Percentiles rank a stretch among this genome's conserved stretches.
Conservation (phyloP, 2,797 vertebrate species). For the Rhincodon typus region DNA sequence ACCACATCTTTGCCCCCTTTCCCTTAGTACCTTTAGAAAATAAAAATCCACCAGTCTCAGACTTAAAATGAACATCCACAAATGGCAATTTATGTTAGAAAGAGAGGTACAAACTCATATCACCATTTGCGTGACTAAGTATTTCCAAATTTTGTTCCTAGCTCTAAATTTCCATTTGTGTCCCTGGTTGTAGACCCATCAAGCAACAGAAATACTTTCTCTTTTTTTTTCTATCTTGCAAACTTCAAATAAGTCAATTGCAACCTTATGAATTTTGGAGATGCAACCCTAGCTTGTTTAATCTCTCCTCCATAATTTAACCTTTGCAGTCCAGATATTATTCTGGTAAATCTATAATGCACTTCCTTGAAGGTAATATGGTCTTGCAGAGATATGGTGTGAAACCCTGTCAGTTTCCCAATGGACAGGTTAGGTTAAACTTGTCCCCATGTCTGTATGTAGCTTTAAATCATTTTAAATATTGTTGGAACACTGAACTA, state of each 20-base stretch:
- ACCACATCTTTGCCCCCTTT: no score
- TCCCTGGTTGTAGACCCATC: no score
- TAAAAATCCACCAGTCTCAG: background rate
- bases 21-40: no score
- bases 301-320: background rate
- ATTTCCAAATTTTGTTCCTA: background rate
- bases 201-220: background rate
- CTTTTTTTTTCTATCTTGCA: background rate
- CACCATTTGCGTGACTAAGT: no score
- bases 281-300: background rate
- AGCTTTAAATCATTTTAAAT: background rate
- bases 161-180: background rate
- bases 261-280: background rate
- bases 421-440: background rate
- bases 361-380: background rate
- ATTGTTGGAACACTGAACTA: background rate
- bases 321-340: background rate
- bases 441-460: background rate
- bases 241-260: background rate
- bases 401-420: background rate
- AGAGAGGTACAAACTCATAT: no score
- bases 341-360: background rate
- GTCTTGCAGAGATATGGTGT: background rate
- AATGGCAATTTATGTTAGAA: background rate
- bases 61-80: background rate